Evolutionary conservation across 2,113 vertebrate genomes (phyloP), one percentile per base, ranked within the genome.

Genomic region (Sakesphorus luctuosus): DNA sequence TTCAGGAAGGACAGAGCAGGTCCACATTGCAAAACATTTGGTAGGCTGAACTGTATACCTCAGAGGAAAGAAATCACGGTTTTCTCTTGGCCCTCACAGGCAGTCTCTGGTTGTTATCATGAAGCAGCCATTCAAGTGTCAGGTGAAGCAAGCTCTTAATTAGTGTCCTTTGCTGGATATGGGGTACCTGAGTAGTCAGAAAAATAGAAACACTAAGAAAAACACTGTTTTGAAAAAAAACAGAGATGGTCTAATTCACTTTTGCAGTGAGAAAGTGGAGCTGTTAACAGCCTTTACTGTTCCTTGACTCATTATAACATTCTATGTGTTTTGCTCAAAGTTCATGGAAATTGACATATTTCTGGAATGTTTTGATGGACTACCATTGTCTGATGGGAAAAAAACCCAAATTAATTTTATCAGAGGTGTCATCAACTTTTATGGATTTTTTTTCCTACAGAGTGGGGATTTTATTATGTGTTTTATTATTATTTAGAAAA

Each of bases 401-500:
- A 72, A 44, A 52, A 5, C 4, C 3, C 33, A 33, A 35, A 25
- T n/a, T 65, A 29, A 67, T 78, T 87, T 82, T 77, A 50, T 82
- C 61, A 78, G 31, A 72, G 79, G n/a, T 36, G 21, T 19, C 24
- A 83, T 58, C 46, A 66, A 20, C 18, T 66, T 18, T 43, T 73
- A 2, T 59, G 36, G 61, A 29, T 17, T 18, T 18, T 8, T 29
- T 94, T 88, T 84, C 19, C 36, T 58, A 6, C 16, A 18, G 36
- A 40, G 10, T 59, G 13, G 7, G 43, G 7, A 74, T 73, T 92
- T 93, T 91, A 83, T 94, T 74, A 52, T 26, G 40, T 71, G 65
- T 55, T 94, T 95, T 87, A 80, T 49, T 78, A 35, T 61, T 80
- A 63, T 86, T 91, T 78, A 93, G 72, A 77, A 95, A 85, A 8